Evolutionary conservation across 2,797 vertebrate species (phyloP).

Genomic region (Coccyzus lansbergi): DNA sequence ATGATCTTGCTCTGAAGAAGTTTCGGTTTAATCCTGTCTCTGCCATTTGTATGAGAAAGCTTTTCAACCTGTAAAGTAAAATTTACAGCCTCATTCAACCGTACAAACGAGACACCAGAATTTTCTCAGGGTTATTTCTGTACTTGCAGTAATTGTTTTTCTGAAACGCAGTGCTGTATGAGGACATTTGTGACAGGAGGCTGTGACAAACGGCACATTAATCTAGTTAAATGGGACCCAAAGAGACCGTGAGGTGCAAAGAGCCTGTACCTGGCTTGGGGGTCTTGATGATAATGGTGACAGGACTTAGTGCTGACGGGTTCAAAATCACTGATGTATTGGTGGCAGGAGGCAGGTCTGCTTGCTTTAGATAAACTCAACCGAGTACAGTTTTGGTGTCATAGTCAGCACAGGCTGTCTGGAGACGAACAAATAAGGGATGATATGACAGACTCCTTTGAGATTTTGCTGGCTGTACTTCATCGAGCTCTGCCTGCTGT

Average conservation of each 20-base stretch:
- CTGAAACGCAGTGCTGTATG: neutral
- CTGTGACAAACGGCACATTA: neutral
- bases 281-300: neutral
- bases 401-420: neutral
- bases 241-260: neutral
- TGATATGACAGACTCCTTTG: neutral
- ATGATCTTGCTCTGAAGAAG: neutral
- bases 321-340: neutral
- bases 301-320: neutral
- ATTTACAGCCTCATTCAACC: neutral
- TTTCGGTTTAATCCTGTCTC: neutral
- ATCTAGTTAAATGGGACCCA: neutral
- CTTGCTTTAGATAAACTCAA: neutral
- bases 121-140: slow-evolving; percentile 1
- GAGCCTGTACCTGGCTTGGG: neutral
- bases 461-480: slow-evolving; percentile 2
- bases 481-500: neutral
- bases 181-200: neutral
- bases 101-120: neutral
- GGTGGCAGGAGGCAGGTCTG: neutral
- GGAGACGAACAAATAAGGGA: slow-evolving; percentile 7
- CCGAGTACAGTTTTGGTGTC: neutral
- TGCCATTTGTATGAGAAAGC: neutral
- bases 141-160: neutral
- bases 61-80: neutral